phyloP scores from a whole-genome alignment of 1,140 invertebrate genomes.

The Scaptomyza pallida region DNA sequence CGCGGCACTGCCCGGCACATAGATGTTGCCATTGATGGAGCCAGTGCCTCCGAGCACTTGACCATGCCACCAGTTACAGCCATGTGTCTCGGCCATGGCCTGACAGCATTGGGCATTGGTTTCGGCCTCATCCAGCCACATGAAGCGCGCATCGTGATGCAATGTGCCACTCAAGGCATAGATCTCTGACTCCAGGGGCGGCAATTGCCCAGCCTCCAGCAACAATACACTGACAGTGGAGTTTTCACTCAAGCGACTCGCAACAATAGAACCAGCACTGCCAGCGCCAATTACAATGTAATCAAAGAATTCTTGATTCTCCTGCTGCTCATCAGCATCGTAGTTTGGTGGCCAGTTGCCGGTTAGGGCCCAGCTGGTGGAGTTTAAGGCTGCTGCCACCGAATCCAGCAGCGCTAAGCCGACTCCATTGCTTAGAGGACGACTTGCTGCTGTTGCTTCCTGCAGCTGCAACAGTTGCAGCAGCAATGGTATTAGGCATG shows the following conservation, averaged over 20 bases:
- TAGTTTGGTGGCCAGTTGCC: conserved; percentile 85
- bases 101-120: conserved; percentile 57
- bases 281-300: conserved; percentile 86
- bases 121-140: conserved; percentile 61
- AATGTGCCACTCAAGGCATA: conserved; percentile 44
- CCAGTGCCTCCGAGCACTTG: conserved; percentile 88
- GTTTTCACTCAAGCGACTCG: conserved; percentile 67
- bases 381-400: conserved; percentile 84
- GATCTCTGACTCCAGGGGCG: conserved; percentile 66
- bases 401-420: conserved; percentile 85
- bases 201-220: conserved; percentile 84
- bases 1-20: conserved; percentile 87
- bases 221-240: conserved; percentile 78
- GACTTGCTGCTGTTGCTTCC: background rate
- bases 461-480: background rate
- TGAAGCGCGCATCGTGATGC: conserved; percentile 55
- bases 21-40: conserved; percentile 90
- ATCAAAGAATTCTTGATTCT: conserved; percentile 76
- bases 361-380: conserved; percentile 85
- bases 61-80: conserved; percentile 86
- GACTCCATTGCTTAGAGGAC: conserved; percentile 60
- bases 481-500: background rate
- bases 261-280: conserved; percentile 87
- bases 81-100: conserved; percentile 72
- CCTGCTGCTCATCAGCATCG: conserved; percentile 75